Evolutionary conservation across 2,888 invertebrate genomes (phyloP).

Genomic region (Operophtera brumata): DNA sequence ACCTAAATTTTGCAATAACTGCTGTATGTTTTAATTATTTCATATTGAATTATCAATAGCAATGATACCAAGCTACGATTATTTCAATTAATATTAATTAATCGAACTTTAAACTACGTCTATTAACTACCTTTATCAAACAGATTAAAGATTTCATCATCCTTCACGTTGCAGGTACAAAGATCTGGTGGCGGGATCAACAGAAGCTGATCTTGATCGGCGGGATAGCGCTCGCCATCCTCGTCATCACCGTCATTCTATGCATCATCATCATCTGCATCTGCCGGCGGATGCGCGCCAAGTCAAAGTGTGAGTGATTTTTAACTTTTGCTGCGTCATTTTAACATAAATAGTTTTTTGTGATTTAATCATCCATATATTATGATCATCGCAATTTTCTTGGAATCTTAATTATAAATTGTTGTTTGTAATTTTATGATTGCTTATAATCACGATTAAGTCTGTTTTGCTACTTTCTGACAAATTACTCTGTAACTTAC

Average conservation of each 20-base stretch:
- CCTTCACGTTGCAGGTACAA: slow-evolving; percentile 79
- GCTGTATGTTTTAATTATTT: too few relatives aligned
- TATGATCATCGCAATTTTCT: background rate
- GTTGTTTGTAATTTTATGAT: too few relatives aligned
- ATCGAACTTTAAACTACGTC: too few relatives aligned
- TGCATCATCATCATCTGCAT: slow-evolving; percentile 93
- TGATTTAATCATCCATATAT: background rate
- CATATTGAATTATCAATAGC: too few relatives aligned
- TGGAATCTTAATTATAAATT: too few relatives aligned
- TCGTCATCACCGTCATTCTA: slow-evolving; percentile 85
- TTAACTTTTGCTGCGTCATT: background rate
- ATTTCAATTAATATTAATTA: too few relatives aligned
- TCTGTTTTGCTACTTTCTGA: background rate
- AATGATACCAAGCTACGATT: too few relatives aligned
- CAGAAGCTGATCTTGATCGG: slow-evolving; percentile 88
- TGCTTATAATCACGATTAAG: too few relatives aligned
- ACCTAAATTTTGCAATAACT: too few relatives aligned
- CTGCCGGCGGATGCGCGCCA: slow-evolving; percentile 90
- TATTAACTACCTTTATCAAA: background rate
- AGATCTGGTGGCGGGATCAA: slow-evolving; percentile 91
- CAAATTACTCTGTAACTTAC: background rate
- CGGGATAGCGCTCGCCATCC: slow-evolving; percentile 74
- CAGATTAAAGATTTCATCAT: background rate
- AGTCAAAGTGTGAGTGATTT: slow-evolving; percentile 87
- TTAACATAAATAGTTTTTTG: too few relatives aligned